phyloP scores from a whole-genome alignment of 2,113 vertebrate genomes.

The Ondatra zibethicus region DNA sequence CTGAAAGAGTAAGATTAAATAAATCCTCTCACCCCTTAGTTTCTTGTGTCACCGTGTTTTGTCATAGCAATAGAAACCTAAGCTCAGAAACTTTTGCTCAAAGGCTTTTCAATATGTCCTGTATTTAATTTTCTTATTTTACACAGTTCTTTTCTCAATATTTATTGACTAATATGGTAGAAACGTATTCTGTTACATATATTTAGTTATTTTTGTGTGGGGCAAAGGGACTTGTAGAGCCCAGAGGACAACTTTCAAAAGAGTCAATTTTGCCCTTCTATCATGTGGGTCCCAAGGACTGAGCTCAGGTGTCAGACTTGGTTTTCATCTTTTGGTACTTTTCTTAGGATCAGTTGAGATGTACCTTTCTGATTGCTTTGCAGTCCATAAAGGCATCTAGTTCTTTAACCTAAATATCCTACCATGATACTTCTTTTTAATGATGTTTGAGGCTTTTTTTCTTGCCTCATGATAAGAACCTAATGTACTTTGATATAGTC shows the following conservation, averaged over 20 bases:
- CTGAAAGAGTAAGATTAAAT: neutral
- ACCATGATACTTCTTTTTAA: neutral
- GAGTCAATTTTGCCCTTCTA: neutral
- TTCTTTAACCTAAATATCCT: neutral
- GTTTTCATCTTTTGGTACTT: neutral
- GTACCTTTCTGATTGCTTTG: neutral
- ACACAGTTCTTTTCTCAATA: neutral
- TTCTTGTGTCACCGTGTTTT: neutral
- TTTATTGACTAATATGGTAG: slow-evolving; percentile 13
- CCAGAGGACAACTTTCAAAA: neutral
- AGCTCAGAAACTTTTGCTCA: slow-evolving; percentile 1
- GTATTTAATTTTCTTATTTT: slow-evolving; percentile 38
- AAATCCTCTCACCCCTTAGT: neutral
- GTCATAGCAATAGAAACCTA: neutral
- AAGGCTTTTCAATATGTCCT: neutral
- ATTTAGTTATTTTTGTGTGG: neutral
- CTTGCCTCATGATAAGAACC: slow-evolving; percentile 13
- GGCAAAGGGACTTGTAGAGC: neutral
- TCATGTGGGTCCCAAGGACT: neutral
- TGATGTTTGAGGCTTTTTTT: slow-evolving; percentile 22
- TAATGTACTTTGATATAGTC: neutral
- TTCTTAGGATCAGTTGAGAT: neutral
- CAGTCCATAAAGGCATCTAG: slow-evolving; percentile 6
- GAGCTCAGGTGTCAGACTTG: neutral
- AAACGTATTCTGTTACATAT: neutral